Percentiles rank a stretch among this genome's conserved stretches.
These are phyloP conservation scores for Nycticebus coucang DNA, from an alignment of 2,113 vertebrate genomes.

Conservation along the genomic window DNA sequence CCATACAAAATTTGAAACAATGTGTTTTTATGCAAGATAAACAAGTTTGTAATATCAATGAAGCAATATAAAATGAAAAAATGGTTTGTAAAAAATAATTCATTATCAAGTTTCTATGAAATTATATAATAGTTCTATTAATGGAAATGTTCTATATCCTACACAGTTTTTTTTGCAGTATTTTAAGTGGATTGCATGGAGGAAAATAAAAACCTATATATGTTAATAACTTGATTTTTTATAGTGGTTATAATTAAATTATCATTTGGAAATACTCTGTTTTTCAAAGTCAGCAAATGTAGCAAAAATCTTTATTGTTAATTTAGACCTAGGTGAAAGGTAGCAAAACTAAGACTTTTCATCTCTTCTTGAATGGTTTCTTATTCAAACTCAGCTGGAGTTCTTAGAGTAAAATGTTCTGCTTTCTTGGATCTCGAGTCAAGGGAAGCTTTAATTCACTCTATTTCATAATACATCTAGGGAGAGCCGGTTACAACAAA, in stretches of 20 bases:
- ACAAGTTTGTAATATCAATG: background rate
- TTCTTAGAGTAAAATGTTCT: background rate
- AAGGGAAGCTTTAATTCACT: constrained; percentile 33
- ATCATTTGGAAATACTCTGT: constrained; percentile 1
- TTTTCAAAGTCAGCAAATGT: background rate
- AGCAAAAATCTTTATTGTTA: background rate
- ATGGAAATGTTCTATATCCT: background rate
- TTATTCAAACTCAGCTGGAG: constrained; percentile 23
- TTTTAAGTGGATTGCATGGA: constrained; percentile 7
- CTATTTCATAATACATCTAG: constrained; percentile 25
- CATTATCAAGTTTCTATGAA: background rate
- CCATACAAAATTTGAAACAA: background rate
- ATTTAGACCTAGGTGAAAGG: constrained; percentile 35
- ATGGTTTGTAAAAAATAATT: background rate
- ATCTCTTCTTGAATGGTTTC: constrained; percentile 39
- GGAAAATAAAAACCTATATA: background rate
- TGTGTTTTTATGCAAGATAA: background rate
- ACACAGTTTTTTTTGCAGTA: background rate
- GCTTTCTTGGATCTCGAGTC: constrained; percentile 4
- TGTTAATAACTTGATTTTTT: background rate
- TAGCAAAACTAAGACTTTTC: background rate
- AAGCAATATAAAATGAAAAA: background rate
- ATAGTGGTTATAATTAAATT: background rate
- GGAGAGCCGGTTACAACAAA: background rate
- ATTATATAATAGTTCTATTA: background rate